Evolutionary conservation across 2,113 vertebrate species (phyloP).

Genomic region (Paradoxurus hermaphroditus): DNA sequence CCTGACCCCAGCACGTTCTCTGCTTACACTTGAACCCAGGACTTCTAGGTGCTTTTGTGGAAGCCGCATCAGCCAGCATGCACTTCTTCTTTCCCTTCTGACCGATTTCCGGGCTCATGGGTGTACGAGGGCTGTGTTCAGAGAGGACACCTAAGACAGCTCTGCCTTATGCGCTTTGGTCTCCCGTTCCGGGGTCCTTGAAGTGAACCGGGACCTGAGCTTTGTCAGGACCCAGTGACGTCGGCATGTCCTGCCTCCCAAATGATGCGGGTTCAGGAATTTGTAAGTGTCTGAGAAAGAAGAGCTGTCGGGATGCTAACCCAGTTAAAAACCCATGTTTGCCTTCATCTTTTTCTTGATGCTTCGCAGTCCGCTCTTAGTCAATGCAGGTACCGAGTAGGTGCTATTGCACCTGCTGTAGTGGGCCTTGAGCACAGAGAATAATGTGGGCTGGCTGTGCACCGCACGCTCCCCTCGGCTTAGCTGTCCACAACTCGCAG

Average conservation of each 20-base stretch:
- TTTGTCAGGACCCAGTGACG: not conserved
- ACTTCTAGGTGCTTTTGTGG: not conserved
- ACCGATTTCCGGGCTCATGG: not conserved
- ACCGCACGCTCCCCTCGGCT: fast-evolving
- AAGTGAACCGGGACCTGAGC: not conserved
- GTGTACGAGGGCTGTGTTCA: not conserved
- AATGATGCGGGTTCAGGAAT: not conserved
- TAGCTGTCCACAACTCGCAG: not conserved
- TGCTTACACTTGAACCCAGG: not conserved
- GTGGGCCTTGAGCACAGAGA: not conserved
- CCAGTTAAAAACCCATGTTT: not conserved
- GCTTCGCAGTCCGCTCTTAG: not conserved
- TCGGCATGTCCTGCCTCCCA: too few species aligned
- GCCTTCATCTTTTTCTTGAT: not conserved
- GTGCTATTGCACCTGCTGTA: not conserved
- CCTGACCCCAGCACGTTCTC: not conserved
- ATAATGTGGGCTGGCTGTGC: fast-evolving
- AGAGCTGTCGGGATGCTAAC: not conserved
- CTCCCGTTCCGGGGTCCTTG: not conserved
- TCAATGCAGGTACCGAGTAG: not conserved
- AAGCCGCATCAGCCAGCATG: not conserved
- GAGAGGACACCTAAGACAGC: not conserved
- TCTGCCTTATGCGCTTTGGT: not conserved
- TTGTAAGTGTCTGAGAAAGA: not conserved
- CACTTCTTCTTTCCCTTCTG: not conserved